Conservation (phyloP, 2,888 invertebrate species). For the Acleris holmiana region DNA sequence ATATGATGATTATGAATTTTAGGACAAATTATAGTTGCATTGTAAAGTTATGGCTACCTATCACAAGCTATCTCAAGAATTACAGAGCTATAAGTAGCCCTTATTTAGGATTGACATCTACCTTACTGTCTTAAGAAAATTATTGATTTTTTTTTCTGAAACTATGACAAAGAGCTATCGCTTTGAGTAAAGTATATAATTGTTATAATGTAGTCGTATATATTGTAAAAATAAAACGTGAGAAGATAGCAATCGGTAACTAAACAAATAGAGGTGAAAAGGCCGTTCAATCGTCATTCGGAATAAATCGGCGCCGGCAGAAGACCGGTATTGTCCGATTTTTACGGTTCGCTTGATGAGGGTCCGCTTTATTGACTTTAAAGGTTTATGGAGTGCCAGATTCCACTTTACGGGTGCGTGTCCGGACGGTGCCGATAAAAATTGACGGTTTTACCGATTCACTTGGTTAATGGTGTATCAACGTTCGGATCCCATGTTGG, state of each 20-base stretch:
- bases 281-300: slow-evolving; percentile 37
- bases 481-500: background rate
- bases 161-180: too few relatives aligned
- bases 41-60: too few relatives aligned
- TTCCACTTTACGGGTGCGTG: slow-evolving; percentile 63
- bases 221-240: slow-evolving; percentile 2
- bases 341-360: slow-evolving; percentile 64
- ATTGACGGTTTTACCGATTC: slow-evolving; percentile 51
- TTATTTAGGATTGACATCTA: too few relatives aligned
- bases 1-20: too few relatives aligned
- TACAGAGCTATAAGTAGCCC: too few relatives aligned
- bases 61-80: too few relatives aligned
- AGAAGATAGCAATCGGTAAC: slow-evolving; percentile 24
- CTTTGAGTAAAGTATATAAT: too few relatives aligned
- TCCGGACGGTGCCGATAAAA: slow-evolving; percentile 56
- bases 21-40: too few relatives aligned
- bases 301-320: slow-evolving; percentile 44
- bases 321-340: slow-evolving; percentile 63
- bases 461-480: slow-evolving; percentile 27
- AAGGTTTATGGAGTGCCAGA: slow-evolving; percentile 69
- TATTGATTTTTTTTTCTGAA: too few relatives aligned
- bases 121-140: too few relatives aligned
- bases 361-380: slow-evolving; percentile 73
- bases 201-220: too few relatives aligned
- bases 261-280: slow-evolving; percentile 39